Evolutionary conservation across 2,888 invertebrate genomes (phyloP).

Genomic region (Autographa pulchrina): DNA sequence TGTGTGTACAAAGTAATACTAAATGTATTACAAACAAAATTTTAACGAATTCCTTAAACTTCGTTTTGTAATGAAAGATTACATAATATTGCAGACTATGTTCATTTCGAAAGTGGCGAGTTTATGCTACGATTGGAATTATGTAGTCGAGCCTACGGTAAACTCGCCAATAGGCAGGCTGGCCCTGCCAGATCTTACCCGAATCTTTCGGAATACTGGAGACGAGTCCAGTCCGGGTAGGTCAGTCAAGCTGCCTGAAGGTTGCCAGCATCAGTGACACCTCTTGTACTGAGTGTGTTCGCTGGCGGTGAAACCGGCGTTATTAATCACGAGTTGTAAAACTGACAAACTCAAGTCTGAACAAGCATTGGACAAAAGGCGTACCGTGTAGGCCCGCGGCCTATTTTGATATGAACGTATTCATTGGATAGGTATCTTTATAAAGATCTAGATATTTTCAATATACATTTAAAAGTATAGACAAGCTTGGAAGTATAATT

Average conservation of each 20-base stretch:
- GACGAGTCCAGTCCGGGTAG: not conserved
- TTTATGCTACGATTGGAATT: conserved; percentile 14
- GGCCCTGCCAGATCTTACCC: not conserved
- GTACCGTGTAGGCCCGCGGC: conserved; percentile 21
- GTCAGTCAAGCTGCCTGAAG: not conserved
- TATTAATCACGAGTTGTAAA: conserved; percentile 10
- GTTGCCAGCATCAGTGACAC: not conserved
- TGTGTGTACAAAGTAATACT: conserved; percentile 42
- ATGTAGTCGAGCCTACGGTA: conserved; percentile 1
- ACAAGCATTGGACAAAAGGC: conserved; percentile 17
- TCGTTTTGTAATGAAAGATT: conserved; percentile 55
- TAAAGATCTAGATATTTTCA: conserved; percentile 48
- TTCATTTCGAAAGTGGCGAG: conserved; percentile 56
- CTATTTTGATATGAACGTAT: conserved; percentile 60
- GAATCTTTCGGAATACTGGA: not conserved
- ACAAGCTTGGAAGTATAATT: conserved; percentile 48
- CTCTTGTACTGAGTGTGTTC: not conserved
- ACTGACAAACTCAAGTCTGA: conserved; percentile 9
- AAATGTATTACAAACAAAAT: conserved; percentile 35
- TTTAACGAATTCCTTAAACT: conserved; percentile 59
- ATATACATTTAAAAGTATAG: conserved; percentile 39
- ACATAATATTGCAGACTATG: conserved; percentile 46
- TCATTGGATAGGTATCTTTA: conserved; percentile 38
- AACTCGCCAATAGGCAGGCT: not conserved
- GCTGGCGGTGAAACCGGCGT: not conserved